A percentile compares a stretch with the other conserved stretches of the same genome.
Evolutionary conservation across 2,113 vertebrate genomes (phyloP).

Genomic region (Leuciscus idus): DNA sequence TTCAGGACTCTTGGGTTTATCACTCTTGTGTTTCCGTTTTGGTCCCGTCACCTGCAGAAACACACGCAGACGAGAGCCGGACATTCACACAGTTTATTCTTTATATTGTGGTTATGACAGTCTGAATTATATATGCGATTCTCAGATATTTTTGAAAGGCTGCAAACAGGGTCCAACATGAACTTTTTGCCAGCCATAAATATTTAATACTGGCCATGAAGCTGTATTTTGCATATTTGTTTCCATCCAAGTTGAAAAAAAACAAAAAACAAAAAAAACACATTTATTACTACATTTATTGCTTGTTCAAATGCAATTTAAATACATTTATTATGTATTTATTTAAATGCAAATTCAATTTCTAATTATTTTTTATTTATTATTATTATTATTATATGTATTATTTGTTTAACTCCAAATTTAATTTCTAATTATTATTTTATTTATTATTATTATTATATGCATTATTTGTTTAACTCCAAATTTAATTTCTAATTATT

Average conservation of each 20-base stretch:
- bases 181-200: not conserved
- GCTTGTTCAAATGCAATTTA: not conserved
- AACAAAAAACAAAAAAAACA: too few species aligned
- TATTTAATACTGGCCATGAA: not conserved
- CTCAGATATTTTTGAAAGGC: not conserved
- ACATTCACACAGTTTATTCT: not conserved
- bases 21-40: constrained; percentile 90
- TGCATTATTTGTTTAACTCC: too few species aligned
- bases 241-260: not conserved
- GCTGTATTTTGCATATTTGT: not conserved
- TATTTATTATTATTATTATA: not conserved
- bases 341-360: not conserved
- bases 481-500: not conserved
- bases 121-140: not conserved
- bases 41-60: constrained; percentile 86
- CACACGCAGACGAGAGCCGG: not conserved
- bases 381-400: too few species aligned
- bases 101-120: not conserved
- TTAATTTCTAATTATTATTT: not conserved
- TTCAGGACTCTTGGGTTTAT: constrained; percentile 85
- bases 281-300: not conserved
- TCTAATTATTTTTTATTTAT: not conserved
- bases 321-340: not conserved
- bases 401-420: not conserved
- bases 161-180: not conserved